Evolutionary conservation across 2,888 invertebrate genomes (phyloP).

Genomic region (Idaea biselata): DNA sequence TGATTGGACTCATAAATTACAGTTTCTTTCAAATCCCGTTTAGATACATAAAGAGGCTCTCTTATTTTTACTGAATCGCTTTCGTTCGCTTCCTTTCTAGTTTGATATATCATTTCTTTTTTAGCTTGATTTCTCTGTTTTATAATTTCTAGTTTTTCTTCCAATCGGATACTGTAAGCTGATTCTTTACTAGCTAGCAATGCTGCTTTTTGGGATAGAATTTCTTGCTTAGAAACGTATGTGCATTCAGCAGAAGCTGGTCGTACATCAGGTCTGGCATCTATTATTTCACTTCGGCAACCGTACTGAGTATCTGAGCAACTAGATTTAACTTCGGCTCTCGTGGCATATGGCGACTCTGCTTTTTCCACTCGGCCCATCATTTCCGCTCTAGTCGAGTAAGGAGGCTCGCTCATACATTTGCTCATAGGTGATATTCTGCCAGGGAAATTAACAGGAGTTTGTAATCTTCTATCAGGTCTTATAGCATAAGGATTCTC

Average conservation of each 20-base stretch:
- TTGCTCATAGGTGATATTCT: slow-evolving; percentile 68
- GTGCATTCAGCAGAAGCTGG: slow-evolving; percentile 74
- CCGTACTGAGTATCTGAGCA: slow-evolving; percentile 67
- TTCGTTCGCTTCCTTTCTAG: slow-evolving; percentile 73
- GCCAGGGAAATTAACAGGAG: slow-evolving; percentile 63
- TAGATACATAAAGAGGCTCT: slow-evolving; percentile 75
- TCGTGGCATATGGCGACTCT: slow-evolving; percentile 64
- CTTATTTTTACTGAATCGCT: slow-evolving; percentile 67
- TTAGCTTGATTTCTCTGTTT: slow-evolving; percentile 78
- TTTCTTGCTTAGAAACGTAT: slow-evolving; percentile 76
- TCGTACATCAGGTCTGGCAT: slow-evolving; percentile 54
- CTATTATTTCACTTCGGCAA: slow-evolving; percentile 53
- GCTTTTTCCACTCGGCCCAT: slow-evolving; percentile 61
- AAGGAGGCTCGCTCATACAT: slow-evolving; percentile 75
- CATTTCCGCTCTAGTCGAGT: slow-evolving; percentile 71
- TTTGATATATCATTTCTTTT: slow-evolving; percentile 77
- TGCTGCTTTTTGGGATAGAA: slow-evolving; percentile 74
- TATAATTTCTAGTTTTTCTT: slow-evolving; percentile 76
- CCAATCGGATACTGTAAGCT: slow-evolving; percentile 58
- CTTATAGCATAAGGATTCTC: slow-evolving; percentile 66
- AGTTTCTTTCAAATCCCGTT: slow-evolving; percentile 74
- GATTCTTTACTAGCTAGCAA: slow-evolving; percentile 70
- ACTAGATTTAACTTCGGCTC: slow-evolving; percentile 68
- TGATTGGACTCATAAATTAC: slow-evolving; percentile 77
- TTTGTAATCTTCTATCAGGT: slow-evolving; percentile 68